phyloP scores from a whole-genome alignment of 92 coral and sea anemone genomes.

The Zoanthus sociatus region DNA sequence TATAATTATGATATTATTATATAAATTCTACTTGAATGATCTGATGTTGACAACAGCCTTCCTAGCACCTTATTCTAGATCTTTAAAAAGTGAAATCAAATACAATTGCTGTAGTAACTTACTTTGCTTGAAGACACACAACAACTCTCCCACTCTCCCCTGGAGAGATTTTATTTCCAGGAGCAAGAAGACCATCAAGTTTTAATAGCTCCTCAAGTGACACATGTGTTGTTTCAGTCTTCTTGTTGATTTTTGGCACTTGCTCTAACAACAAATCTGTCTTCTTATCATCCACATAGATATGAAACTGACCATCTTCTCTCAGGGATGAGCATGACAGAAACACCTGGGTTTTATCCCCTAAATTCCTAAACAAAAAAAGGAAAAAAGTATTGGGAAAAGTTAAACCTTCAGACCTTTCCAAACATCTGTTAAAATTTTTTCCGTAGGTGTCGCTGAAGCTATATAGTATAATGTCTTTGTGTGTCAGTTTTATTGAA shows the following conservation, averaged over 20 bases:
- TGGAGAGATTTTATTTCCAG: constrained; percentile 65
- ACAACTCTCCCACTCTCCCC: constrained; percentile 55
- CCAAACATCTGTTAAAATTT: no score
- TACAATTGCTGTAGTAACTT: constrained; percentile 21
- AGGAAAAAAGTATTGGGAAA: no score
- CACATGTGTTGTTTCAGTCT: background rate
- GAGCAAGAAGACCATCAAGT: constrained; percentile 44
- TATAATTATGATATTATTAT: no score
- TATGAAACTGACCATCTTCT: constrained; percentile 73
- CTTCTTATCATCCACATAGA: constrained; percentile 39
- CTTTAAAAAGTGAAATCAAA: no score
- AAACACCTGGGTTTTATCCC: constrained; percentile 51
- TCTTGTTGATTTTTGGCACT: constrained; percentile 5
- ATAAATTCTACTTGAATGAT: no score
- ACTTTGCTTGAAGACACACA: constrained; percentile 80
- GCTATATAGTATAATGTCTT: no score
- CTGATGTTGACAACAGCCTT: no score
- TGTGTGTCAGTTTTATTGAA: no score
- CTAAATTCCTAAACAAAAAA: constrained; percentile 55
- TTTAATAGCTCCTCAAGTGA: constrained; percentile 46
- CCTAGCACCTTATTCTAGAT: no score
- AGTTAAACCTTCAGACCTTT: no score
- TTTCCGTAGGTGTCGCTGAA: no score
- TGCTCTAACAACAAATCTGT: background rate
- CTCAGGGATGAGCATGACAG: constrained; percentile 70